Evolutionary conservation across 2,797 vertebrate species (phyloP).

Genomic region (Megalops cyprinoides): DNA sequence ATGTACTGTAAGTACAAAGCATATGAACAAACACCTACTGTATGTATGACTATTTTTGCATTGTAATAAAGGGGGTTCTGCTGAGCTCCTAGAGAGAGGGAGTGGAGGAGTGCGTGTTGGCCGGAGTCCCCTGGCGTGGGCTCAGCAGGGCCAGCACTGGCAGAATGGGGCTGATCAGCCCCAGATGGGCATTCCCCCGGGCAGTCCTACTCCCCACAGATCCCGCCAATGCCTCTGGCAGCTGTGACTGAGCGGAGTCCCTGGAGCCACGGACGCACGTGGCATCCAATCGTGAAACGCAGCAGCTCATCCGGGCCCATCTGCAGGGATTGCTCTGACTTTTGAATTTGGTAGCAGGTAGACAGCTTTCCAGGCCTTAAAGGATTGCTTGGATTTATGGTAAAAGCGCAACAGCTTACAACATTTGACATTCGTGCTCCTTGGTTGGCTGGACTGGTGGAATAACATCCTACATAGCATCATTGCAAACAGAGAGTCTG

Average conservation of each 20-base stretch:
- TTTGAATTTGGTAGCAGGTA: background rate
- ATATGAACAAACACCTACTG: constrained; percentile 4
- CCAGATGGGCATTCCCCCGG: constrained; percentile 13
- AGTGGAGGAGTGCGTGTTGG: constrained; percentile 4
- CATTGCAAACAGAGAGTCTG: no score
- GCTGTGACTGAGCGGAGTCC: background rate
- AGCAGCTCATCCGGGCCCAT: background rate
- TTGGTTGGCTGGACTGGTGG: no score
- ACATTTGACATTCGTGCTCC: background rate
- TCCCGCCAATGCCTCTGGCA: background rate
- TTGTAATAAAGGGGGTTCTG: background rate
- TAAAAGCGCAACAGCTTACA: background rate
- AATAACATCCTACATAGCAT: no score
- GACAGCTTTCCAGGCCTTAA: background rate
- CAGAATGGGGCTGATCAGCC: constrained; percentile 1
- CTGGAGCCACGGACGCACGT: background rate
- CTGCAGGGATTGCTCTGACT: background rate
- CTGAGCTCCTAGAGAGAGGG: background rate
- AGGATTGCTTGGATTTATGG: background rate
- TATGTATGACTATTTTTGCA: constrained; percentile 5
- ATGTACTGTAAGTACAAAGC: background rate
- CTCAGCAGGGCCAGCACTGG: background rate
- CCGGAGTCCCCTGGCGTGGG: background rate
- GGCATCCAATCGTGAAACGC: background rate
- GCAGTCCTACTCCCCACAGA: constrained; percentile 6